phyloP scores from a whole-genome alignment of 2,113 vertebrate genomes.

The Prionailurus viverrinus region DNA sequence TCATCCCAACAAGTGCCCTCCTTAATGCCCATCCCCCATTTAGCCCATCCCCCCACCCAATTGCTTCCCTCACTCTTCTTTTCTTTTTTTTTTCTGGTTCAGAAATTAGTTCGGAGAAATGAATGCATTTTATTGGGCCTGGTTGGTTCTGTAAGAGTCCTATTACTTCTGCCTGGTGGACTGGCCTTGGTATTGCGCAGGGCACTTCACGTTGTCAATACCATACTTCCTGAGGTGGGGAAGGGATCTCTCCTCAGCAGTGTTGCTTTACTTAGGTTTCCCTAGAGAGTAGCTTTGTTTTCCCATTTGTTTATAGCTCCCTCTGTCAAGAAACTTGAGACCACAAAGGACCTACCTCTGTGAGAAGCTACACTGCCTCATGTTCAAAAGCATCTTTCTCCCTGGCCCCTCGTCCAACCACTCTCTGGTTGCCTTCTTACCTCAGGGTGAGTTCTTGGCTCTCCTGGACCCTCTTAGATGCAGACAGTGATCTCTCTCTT shows the following conservation, averaged over 20 bases:
- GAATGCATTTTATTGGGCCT: not conserved
- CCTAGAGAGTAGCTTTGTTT: not conserved
- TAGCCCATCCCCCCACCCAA: no score
- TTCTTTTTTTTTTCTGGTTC: not conserved
- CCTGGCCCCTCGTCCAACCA: not conserved
- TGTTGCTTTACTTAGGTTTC: not conserved
- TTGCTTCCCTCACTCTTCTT: no score
- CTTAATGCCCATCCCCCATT: no score
- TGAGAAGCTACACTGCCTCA: not conserved
- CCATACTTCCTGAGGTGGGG: not conserved
- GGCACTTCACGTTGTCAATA: not conserved
- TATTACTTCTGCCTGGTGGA: no score
- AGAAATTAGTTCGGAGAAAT: not conserved
- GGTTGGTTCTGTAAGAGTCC: not conserved
- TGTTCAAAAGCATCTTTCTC: not conserved
- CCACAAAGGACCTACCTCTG: not conserved
- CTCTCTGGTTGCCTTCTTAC: not conserved
- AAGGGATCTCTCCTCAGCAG: not conserved
- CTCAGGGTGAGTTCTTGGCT: not conserved
- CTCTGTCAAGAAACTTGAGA: not conserved
- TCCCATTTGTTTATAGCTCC: not conserved
- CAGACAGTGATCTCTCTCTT: no score
- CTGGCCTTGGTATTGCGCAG: no score
- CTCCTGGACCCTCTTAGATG: not conserved
- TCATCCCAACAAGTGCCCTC: no score